These are phyloP conservation scores for Aporophyla nigra DNA, from an alignment of 2,888 invertebrate genomes.

Conservation along the genomic window DNA sequence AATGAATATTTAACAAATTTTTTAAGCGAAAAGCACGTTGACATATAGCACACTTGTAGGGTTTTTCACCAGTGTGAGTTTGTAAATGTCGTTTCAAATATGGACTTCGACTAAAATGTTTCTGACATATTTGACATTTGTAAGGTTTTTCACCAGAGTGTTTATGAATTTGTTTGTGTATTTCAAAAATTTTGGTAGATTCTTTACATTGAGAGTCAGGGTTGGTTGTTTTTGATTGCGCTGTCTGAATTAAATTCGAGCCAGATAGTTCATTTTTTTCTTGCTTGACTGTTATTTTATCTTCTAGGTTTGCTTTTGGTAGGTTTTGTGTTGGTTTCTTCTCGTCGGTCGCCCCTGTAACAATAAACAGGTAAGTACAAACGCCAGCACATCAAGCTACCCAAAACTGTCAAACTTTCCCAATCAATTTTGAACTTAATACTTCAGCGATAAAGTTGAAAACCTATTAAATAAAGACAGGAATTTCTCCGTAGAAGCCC, in stretches of 20 bases:
- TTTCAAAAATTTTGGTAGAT: background rate
- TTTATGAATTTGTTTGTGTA: background rate
- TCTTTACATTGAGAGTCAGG: background rate
- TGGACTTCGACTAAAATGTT: background rate
- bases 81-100: slow-evolving; percentile 7
- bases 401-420: too few relatives aligned
- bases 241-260: background rate
- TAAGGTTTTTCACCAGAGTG: slow-evolving; percentile 12
- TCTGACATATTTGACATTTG: slow-evolving; percentile 16
- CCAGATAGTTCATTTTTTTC: background rate
- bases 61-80: slow-evolving; percentile 20
- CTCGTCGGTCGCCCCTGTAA: background rate
- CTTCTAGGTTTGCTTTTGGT: background rate
- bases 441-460: too few relatives aligned
- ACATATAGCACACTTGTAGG: slow-evolving; percentile 18
- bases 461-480: too few relatives aligned
- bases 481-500: too few relatives aligned
- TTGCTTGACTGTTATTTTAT: background rate
- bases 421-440: too few relatives aligned
- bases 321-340: background rate
- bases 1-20: slow-evolving; percentile 4
- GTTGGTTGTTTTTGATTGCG: background rate
- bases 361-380: background rate
- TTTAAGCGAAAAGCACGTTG: slow-evolving; percentile 21
- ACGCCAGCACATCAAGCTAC: too few relatives aligned